Base-by-base conservation (phyloP, 2,797 vertebrate genomes). In the Streptopelia turtur region DNA sequence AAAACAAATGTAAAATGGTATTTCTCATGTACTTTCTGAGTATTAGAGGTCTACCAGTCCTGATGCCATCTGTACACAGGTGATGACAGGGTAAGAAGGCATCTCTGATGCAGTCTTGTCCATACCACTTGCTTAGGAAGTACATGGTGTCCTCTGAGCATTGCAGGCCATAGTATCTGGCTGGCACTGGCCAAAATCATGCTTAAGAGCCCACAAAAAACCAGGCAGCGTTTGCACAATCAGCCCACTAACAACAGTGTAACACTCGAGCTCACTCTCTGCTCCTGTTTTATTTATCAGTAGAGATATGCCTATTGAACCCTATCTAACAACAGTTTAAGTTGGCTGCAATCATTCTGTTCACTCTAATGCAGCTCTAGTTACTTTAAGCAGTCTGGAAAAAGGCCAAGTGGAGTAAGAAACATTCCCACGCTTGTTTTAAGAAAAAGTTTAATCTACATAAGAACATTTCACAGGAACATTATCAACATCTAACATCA, bases 311-410 rank as follows among this genome's bases (percentile, higher is more conserved):
- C 56, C 43, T 79, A 78, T 68, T 81, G 57, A 95, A 56, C 64
- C 81, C 50, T 68, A 25, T 68, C 64, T 80, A 89, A 92, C 68
- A 90, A 52, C 65, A 27, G 16, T 77, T 93, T 87, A 83, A 77
- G 41, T 31, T 89, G 74, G 53, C 72, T 83, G 75, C 70, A 85
- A 70, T 90, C 52, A 50, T 77, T 85, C 78, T 77, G 64, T 77
- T 93, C 49, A 47, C 64, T 80, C 47, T 55, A 83, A 75, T 55
- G 57, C 47, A 81, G 66, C 75, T 95, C 83, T 87, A 35, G 50
- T 59, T 83, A 91, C 71, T 86, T 92, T 61, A 83, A 87, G 56
- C 30, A 92, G 70, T 83, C 28, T 75, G 61, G 87, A 77, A 83
- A 75, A 85, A 41, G 49, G 68, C 71, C 77, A 78, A 57, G 37